Conservation (phyloP, 2,113 vertebrate genomes). For the Greenwoodochromis staneri region DNA sequence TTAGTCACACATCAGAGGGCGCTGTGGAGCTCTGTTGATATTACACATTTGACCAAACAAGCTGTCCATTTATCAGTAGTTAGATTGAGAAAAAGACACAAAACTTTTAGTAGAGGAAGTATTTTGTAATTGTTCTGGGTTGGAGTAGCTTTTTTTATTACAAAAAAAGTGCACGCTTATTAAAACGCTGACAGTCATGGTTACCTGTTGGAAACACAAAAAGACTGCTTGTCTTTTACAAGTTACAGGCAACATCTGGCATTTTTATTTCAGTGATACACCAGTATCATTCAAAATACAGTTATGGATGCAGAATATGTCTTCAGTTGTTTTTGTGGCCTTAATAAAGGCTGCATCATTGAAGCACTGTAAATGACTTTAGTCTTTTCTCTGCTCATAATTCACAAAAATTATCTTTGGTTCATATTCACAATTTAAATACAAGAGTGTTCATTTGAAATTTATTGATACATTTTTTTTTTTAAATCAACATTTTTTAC, state of each 20-base stretch:
- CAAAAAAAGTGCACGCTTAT: background rate
- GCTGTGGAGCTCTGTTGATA: background rate
- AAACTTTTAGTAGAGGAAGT: background rate
- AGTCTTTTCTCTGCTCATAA: background rate
- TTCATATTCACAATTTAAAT: background rate
- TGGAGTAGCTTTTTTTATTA: background rate
- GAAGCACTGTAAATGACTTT: background rate
- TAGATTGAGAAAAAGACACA: background rate
- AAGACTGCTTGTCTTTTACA: background rate
- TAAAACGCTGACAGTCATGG: background rate
- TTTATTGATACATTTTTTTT: background rate
- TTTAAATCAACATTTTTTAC: background rate
- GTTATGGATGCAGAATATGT: background rate
- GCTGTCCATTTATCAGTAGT: background rate
- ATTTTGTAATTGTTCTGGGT: background rate
- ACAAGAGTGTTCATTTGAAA: background rate
- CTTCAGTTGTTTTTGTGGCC: background rate
- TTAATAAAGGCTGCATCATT: background rate
- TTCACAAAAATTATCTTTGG: accelerated
- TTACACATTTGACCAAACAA: background rate
- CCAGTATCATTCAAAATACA: background rate
- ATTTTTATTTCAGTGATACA: background rate
- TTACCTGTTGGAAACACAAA: background rate
- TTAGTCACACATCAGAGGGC: background rate
- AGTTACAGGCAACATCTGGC: background rate